Percentiles rank a stretch among this genome's conserved stretches.
Conservation (phyloP, 2,797 vertebrate genomes). For the Apodemus agrarius region DNA sequence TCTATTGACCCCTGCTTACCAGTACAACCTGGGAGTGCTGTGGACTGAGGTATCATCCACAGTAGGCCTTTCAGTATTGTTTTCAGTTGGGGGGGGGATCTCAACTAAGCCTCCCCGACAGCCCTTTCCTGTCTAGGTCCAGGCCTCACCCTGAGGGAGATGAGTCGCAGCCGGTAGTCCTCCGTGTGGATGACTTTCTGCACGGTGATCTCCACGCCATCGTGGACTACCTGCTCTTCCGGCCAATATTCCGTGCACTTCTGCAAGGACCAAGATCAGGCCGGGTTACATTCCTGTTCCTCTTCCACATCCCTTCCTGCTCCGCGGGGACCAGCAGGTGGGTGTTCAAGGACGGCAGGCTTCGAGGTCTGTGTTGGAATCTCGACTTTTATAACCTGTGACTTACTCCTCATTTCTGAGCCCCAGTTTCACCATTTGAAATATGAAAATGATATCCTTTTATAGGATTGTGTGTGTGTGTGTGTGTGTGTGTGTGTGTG, state of each 20-base stretch:
- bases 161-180: constrained; percentile 97
- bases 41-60: background rate
- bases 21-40: background rate
- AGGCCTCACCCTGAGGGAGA: constrained; percentile 94
- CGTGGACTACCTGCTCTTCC: constrained; percentile 94
- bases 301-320: background rate
- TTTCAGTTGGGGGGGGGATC: background rate
- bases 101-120: background rate
- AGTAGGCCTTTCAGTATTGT: background rate
- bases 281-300: background rate
- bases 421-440: constrained; percentile 39
- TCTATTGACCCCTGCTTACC: background rate
- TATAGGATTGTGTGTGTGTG: background rate
- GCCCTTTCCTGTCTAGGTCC: background rate
- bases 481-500: background rate
- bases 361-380: background rate
- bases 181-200: constrained; percentile 95
- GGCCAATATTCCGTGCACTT: constrained; percentile 99
- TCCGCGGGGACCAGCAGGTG: background rate
- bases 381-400: background rate
- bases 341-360: background rate
- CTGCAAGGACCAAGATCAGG: constrained; percentile 83
- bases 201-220: constrained; percentile 95
- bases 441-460: background rate
- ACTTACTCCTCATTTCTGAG: background rate